Percentiles rank a stretch among this genome's conserved stretches.
Conservation (phyloP, 2,797 vertebrate genomes). For the Pagetopsis macropterus region DNA sequence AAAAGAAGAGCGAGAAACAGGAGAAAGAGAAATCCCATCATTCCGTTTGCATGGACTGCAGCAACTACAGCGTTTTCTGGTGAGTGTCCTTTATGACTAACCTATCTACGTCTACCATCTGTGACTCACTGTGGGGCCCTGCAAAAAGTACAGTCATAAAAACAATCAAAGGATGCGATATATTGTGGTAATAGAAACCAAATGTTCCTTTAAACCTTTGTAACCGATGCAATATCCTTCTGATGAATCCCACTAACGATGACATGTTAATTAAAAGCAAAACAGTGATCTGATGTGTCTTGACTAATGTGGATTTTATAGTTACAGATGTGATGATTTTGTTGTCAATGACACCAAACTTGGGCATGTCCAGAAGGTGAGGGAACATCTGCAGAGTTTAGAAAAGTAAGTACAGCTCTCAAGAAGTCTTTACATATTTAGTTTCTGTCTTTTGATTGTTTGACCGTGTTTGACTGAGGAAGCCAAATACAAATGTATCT, state of each 20-base stretch:
- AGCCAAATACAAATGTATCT: neutral
- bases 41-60: conserved; percentile 98
- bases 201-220: neutral
- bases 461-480: neutral
- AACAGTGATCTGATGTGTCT: neutral
- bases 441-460: conserved; percentile 6
- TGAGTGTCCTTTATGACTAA: conserved; percentile 73
- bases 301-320: conserved; percentile 65
- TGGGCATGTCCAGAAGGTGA: conserved; percentile 94
- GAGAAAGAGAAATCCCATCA: conserved; percentile 89
- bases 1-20: conserved; percentile 90
- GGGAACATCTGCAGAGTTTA: conserved; percentile 96
- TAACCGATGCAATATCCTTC: neutral
- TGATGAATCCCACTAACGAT: neutral
- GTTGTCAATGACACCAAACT: conserved; percentile 97
- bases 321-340: conserved; percentile 99
- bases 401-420: conserved; percentile 90
- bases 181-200: neutral
- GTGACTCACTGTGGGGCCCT: neutral
- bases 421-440: neutral
- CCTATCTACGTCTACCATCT: neutral
- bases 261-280: neutral
- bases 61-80: conserved; percentile 97
- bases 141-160: conserved; percentile 8
- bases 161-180: conserved; percentile 8